Base-by-base conservation (phyloP, 2,113 vertebrate genomes). In the Tenrec ecaudatus region DNA sequence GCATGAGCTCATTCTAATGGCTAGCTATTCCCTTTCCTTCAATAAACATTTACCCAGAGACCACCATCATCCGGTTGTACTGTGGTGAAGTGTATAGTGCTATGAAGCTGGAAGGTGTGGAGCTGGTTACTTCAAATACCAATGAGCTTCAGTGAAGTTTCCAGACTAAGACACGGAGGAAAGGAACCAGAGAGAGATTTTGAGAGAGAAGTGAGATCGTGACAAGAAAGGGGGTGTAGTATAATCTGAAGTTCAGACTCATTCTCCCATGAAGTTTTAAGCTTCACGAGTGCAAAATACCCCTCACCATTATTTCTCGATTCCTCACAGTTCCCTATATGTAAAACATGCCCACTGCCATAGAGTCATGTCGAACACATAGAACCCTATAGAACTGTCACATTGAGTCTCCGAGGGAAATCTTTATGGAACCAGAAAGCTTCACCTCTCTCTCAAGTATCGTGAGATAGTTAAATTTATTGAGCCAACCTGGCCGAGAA, bases 251-350 rank as follows among this genome's bases (percentile, higher is more conserved):
- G 78, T 36, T n/a, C 5, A 4, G 38, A 2, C 11, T 22, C 11
- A 1, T 64, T 29, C 57, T 15, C 23, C 33, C 79, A 29, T 2
- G 15, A 71, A 36, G 53, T 53, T 17, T 5, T 5, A 25, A 75
- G 17, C 53, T 69, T 81, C 36, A 57, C 25, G 12, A 62, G 19
- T 33, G 31, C 69, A n/a, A 43, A 60, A 8, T 19, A 2, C 19
- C 36, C 0, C 23, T 77, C 16, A 3, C 2, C 71, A n/a, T 12
- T 31, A 8, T 36, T 47, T 16, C 40, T 53, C 10, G 0, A 15
- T n/a, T 33, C 36, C 57, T 20, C 20, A 40, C 29, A 75, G 81
- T 25, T 6, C 38, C n/a, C 53, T 33, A 23, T 47, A 47, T 5
- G 43, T 47, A 47, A 47, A 47, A 47, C 43, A 47, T 47, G 43